A percentile compares a stretch with the other conserved stretches of the same genome.
phyloP scores from a whole-genome alignment of 2,113 vertebrate species.

The Cephalophus harveyi region DNA sequence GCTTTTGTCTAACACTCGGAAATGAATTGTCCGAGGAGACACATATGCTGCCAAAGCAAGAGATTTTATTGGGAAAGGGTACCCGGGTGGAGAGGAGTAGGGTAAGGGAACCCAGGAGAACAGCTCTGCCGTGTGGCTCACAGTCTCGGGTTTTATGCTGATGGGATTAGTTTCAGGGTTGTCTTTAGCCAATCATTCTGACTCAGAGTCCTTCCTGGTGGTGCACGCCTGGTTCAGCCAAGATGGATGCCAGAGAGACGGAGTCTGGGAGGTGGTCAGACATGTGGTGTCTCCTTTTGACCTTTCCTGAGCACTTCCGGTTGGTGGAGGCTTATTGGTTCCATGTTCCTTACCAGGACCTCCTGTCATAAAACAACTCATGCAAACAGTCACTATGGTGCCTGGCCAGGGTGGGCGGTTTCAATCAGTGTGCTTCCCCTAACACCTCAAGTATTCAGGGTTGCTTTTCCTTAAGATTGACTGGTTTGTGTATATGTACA shows the following conservation, averaged over 20 bases:
- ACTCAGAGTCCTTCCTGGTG: not conserved
- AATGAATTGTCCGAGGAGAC: not conserved
- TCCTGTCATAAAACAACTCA: not conserved
- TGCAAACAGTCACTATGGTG: not conserved
- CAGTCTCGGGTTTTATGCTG: not conserved
- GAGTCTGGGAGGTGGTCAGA: not conserved
- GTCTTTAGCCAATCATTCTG: not conserved
- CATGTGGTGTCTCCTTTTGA: not conserved
- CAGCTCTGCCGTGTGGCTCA: accelerated
- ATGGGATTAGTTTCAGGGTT: not conserved
- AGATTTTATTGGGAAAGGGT: not conserved
- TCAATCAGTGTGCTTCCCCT: not conserved
- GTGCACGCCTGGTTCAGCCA: not conserved
- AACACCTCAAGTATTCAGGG: not conserved
- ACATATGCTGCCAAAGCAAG: not conserved
- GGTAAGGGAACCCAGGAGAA: not conserved
- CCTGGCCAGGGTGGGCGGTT: not conserved
- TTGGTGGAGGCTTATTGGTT: not conserved
- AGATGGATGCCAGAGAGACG: not conserved
- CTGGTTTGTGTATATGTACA: not conserved
- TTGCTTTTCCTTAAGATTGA: not conserved
- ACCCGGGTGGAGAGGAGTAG: accelerated
- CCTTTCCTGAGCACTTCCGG: not conserved
- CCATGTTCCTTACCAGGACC: not conserved
- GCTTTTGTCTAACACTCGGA: not conserved